These are phyloP conservation scores for Lutraria lutraria DNA, from an alignment of 2,888 invertebrate species.

Conservation along the genomic window DNA sequence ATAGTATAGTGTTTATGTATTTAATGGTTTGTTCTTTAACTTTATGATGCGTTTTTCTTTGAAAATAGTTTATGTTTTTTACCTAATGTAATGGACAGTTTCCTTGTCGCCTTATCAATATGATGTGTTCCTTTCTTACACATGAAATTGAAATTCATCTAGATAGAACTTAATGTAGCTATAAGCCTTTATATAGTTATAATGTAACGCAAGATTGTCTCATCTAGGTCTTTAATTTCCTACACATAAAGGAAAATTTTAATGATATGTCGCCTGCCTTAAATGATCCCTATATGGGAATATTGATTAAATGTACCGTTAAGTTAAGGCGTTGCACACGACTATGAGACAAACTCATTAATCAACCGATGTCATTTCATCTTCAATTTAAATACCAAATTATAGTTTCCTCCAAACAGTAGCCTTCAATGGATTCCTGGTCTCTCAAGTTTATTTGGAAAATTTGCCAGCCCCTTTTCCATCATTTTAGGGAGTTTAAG, in stretches of 20 bases:
- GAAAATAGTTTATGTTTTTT: no score
- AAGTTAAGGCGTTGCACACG: background rate
- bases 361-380: conserved; percentile 44
- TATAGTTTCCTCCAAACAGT: conserved; percentile 28
- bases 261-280: background rate
- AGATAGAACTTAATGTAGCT: background rate
- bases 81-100: no score
- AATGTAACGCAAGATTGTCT: background rate
- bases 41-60: no score
- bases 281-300: background rate
- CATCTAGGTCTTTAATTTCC: background rate
- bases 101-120: no score
- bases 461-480: conserved; percentile 16
- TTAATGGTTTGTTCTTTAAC: no score
- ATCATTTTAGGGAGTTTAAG: background rate
- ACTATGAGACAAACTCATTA: conserved; percentile 34
- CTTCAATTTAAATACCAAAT: conserved; percentile 50
- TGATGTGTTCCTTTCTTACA: background rate
- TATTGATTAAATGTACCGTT: conserved; percentile 15
- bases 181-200: background rate
- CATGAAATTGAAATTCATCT: background rate
- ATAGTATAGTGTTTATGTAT: no score
- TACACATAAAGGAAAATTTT: background rate
- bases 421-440: conserved; percentile 19
- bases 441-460: conserved; percentile 14